Conservation (phyloP, 1,140 invertebrate species). For the Holcopasites calliopsidis region DNA sequence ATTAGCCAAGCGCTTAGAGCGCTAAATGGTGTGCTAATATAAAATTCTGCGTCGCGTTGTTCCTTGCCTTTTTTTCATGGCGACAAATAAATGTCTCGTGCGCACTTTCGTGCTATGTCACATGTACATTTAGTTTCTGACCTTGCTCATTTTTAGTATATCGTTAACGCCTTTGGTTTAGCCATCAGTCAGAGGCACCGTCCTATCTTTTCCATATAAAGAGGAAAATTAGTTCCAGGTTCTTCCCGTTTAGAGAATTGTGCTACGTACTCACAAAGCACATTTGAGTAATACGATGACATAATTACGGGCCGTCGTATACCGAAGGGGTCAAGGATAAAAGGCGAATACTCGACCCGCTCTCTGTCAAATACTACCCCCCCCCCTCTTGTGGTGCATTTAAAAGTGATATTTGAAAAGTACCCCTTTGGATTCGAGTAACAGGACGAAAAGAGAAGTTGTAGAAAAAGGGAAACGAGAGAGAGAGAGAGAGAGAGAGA, state of each 20-base stretch:
- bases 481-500: not conserved
- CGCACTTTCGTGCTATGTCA: slow-evolving; percentile 28
- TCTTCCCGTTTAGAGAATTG: slow-evolving; percentile 20
- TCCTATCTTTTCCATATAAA: not conserved
- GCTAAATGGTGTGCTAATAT: not conserved
- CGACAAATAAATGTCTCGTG: not conserved
- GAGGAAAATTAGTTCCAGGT: not conserved
- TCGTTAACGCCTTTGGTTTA: slow-evolving; percentile 16
- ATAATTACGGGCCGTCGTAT: slow-evolving; percentile 29
- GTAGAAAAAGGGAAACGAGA: not conserved
- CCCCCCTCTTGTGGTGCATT: not conserved
- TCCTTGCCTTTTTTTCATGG: slow-evolving; percentile 13
- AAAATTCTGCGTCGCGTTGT: not conserved
- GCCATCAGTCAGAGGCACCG: not conserved
- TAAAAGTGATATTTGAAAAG: slow-evolving; percentile 8
- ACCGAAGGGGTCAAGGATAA: slow-evolving; percentile 34
- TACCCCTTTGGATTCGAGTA: not conserved
- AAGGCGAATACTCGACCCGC: slow-evolving; percentile 9
- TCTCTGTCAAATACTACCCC: not conserved
- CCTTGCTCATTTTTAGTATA: slow-evolving; percentile 42
- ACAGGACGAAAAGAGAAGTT: not conserved
- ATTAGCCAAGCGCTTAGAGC: too few species aligned
- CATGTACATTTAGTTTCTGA: slow-evolving; percentile 41
- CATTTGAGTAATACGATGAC: slow-evolving; percentile 23
- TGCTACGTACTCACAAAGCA: slow-evolving; percentile 16